Percentiles rank a stretch among this genome's conserved stretches.
phyloP scores from a whole-genome alignment of 1,140 invertebrate species.

The Zaprionus kolodkinae region DNA sequence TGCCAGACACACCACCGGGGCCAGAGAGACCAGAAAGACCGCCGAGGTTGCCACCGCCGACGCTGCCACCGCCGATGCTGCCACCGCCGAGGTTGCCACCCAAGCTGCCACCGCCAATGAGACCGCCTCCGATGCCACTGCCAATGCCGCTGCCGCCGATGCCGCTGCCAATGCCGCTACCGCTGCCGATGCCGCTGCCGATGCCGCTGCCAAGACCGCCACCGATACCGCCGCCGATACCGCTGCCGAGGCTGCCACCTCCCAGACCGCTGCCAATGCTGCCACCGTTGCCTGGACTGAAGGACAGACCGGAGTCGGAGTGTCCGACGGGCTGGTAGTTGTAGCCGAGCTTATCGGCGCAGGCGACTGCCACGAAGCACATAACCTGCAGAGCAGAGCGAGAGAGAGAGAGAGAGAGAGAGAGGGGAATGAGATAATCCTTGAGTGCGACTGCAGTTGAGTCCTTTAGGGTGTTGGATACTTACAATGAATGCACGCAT shows the following conservation, averaged over 20 bases:
- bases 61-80: not conserved
- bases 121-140: constrained; percentile 30
- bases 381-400: constrained; percentile 53
- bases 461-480: constrained; percentile 20
- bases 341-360: constrained; percentile 76
- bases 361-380: constrained; percentile 76
- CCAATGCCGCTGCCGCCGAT: constrained; percentile 7
- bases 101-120: constrained; percentile 11
- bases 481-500: constrained; percentile 82
- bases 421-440: constrained; percentile 48
- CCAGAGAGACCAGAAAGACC: constrained; percentile 26
- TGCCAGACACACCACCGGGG: constrained; percentile 18
- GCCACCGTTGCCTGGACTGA: constrained; percentile 51
- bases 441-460: constrained; percentile 23
- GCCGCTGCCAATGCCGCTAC: constrained; percentile 7
- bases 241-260: constrained; percentile 10
- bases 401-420: not conserved
- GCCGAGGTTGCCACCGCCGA: constrained; percentile 31
- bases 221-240: not conserved
- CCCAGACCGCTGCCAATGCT: constrained; percentile 15
- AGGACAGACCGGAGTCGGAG: constrained; percentile 68
- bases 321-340: constrained; percentile 78
- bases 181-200: constrained; percentile 13
- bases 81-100: constrained; percentile 19
- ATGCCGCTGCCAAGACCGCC: constrained; percentile 3